These are phyloP conservation scores for Polypterus senegalus DNA, from an alignment of 2,113 vertebrate species.

Conservation along the genomic window DNA sequence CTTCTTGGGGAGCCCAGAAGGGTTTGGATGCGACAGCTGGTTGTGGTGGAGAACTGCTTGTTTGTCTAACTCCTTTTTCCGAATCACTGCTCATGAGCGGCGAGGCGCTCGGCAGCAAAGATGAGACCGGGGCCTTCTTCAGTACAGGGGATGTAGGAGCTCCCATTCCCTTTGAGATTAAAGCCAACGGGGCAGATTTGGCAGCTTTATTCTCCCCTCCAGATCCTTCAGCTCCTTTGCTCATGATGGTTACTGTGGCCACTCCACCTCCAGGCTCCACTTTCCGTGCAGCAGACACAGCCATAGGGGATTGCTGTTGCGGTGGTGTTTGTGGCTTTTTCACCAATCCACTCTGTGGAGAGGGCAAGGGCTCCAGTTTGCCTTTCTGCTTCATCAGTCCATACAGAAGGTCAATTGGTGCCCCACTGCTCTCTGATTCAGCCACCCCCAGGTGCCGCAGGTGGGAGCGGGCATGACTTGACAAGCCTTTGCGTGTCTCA, in stretches of 20 bases:
- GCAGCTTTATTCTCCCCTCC: conserved; percentile 26
- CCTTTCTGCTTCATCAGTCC: conserved; percentile 70
- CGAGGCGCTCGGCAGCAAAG: conserved; percentile 61
- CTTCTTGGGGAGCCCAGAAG: conserved; percentile 67
- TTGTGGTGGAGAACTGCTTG: conserved; percentile 15
- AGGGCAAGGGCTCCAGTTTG: conserved; percentile 26
- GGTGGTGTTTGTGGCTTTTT: background rate
- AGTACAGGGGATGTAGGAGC: conserved; percentile 54
- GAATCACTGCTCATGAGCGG: conserved; percentile 61
- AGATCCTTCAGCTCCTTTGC: conserved; percentile 31
- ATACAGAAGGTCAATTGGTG: conserved; percentile 72
- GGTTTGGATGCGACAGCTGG: conserved; percentile 33
- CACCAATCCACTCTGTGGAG: conserved; percentile 7
- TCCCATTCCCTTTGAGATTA: conserved; percentile 35
- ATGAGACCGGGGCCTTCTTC: conserved; percentile 68
- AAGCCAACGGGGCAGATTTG: conserved; percentile 50
- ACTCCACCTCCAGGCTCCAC: background rate
- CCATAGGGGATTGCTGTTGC: too few relatives aligned
- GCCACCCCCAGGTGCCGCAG: conserved; percentile 74
- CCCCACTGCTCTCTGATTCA: conserved; percentile 70
- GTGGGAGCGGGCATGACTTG: conserved; percentile 83
- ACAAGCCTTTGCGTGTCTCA: conserved; percentile 73
- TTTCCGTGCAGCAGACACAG: background rate
- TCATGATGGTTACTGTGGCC: background rate
- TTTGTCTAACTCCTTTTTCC: conserved; percentile 49